Conservation (phyloP, 2,888 invertebrate genomes). For the Amblyjoppa fuscipennis region DNA sequence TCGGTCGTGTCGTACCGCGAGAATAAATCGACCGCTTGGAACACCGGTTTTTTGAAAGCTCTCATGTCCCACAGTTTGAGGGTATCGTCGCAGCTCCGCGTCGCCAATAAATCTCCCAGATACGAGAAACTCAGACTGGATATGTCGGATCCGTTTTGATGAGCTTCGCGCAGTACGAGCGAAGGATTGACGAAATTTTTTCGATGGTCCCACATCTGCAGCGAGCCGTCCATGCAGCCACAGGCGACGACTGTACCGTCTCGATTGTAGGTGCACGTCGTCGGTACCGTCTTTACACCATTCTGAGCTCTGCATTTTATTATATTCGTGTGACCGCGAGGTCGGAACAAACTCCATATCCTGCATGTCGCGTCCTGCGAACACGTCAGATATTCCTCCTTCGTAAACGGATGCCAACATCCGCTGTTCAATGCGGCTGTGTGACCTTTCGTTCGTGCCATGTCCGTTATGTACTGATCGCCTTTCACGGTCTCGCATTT, state of each 20-base stretch:
- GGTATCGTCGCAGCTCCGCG: conserved; percentile 96
- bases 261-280: conserved; percentile 92
- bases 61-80: conserved; percentile 98
- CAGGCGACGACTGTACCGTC: conserved; percentile 96
- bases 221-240: conserved; percentile 97
- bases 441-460: conserved; percentile 97
- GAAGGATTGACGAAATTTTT: conserved; percentile 96
- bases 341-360: conserved; percentile 94
- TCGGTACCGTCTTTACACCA: conserved; percentile 94
- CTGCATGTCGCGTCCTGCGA: conserved; percentile 97
- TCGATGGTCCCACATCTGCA: conserved; percentile 99
- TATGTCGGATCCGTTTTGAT: conserved; percentile 92
- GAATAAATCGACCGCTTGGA: conserved; percentile 90
- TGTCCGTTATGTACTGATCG: conserved; percentile 98
- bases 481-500: conserved; percentile 97
- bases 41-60: conserved; percentile 92
- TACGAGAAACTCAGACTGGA: conserved; percentile 96
- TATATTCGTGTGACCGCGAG: conserved; percentile 92
- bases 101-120: conserved; percentile 91
- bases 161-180: conserved; percentile 92
- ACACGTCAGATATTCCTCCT: conserved; percentile 97
- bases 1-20: conserved; percentile 95
- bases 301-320: conserved; percentile 95
- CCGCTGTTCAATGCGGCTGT: conserved; percentile 95
- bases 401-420: conserved; percentile 96